A percentile compares a stretch with the other conserved stretches of the same genome.
Evolutionary conservation across 2,888 invertebrate genomes (phyloP).

Genomic region (Spodoptera littoralis): DNA sequence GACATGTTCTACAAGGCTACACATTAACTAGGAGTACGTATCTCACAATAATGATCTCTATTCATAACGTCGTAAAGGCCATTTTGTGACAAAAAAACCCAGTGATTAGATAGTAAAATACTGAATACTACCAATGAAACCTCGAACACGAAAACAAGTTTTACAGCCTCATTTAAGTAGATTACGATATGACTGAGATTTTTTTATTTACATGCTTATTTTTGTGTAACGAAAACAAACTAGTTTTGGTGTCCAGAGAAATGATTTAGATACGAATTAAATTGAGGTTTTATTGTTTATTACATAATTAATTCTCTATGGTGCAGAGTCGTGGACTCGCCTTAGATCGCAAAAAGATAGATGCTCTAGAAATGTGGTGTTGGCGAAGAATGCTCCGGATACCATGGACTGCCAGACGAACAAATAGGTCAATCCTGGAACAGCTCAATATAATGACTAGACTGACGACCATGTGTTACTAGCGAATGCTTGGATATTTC

Average conservation of each 20-base stretch:
- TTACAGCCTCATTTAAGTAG: conserved; percentile 49
- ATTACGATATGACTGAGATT: conserved; percentile 47
- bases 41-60: neutral
- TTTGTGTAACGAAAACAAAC: conserved; percentile 48
- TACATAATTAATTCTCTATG: too few species aligned
- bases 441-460: too few species aligned
- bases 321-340: too few species aligned
- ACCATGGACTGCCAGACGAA: too few species aligned
- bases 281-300: neutral
- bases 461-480: too few species aligned
- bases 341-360: too few species aligned
- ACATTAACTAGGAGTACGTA: neutral
- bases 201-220: conserved; percentile 44
- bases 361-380: too few species aligned
- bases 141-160: conserved; percentile 52
- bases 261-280: neutral
- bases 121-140: conserved; percentile 36
- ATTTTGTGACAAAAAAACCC: conserved; percentile 28
- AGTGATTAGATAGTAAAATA: conserved; percentile 45
- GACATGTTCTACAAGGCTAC: conserved; percentile 2
- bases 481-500: too few species aligned
- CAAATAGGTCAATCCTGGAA: too few species aligned
- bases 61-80: conserved; percentile 27
- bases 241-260: conserved; percentile 15
- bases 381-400: too few species aligned